A percentile compares a stretch with the other conserved stretches of the same genome.
These are phyloP conservation scores for Calameuta pallipes DNA, from an alignment of 2,888 invertebrate species.

Conservation along the genomic window DNA sequence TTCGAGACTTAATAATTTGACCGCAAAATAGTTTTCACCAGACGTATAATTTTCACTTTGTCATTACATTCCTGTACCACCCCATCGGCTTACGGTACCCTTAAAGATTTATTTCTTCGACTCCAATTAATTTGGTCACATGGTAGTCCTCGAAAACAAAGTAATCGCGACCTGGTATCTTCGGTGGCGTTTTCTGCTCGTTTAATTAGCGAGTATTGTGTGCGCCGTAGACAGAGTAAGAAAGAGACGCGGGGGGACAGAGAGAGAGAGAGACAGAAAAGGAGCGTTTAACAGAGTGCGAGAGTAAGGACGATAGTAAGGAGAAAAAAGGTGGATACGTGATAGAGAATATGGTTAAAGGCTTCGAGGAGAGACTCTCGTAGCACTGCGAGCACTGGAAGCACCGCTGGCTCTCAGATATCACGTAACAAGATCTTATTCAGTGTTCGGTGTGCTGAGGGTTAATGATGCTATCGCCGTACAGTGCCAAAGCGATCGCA, in stretches of 20 bases:
- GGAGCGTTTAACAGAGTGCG: background rate
- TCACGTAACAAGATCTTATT: conserved; percentile 66
- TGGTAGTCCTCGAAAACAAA: conserved; percentile 61
- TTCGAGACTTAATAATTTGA: background rate
- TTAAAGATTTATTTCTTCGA: conserved; percentile 37
- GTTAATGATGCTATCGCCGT: conserved; percentile 66
- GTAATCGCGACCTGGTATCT: conserved; percentile 63
- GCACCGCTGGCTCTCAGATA: conserved; percentile 48
- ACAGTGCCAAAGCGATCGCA: conserved; percentile 66
- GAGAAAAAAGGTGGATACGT: background rate
- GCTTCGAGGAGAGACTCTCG: background rate
- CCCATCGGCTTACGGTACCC: conserved; percentile 3
- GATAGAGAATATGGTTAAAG: background rate
- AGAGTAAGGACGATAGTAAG: background rate
- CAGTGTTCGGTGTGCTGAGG: conserved; percentile 54
- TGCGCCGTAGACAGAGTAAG: conserved; percentile 29
- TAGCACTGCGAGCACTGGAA: background rate
- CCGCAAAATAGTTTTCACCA: background rate
- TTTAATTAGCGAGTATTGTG: conserved; percentile 66
- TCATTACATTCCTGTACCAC: background rate
- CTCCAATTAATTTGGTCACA: conserved; percentile 58
- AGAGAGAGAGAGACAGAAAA: conserved; percentile 4
- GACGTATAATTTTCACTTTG: background rate
- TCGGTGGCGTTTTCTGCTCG: conserved; percentile 53
- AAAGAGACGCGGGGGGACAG: conserved; percentile 5